Conservation (phyloP, 1,140 invertebrate genomes). For the Drosophila saltans region DNA sequence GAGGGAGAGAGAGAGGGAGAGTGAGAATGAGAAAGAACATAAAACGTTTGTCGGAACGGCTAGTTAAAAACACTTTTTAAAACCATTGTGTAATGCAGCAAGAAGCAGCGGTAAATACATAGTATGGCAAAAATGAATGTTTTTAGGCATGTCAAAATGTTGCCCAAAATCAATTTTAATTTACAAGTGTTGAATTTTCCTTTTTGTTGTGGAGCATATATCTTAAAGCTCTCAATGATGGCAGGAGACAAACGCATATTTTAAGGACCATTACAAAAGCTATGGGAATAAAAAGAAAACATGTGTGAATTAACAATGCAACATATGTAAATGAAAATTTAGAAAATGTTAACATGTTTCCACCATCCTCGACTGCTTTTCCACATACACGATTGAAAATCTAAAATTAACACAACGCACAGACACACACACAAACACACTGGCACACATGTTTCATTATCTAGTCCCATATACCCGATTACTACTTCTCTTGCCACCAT, state of each 20-base stretch:
- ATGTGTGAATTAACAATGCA: background rate
- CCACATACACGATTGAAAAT: slow-evolving; percentile 1
- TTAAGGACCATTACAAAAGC: too few species aligned
- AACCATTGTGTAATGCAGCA: background rate
- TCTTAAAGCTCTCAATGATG: too few species aligned
- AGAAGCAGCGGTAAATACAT: slow-evolving; percentile 1
- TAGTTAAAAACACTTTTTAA: slow-evolving; percentile 2
- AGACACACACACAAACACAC: too few species aligned
- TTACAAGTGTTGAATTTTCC: too few species aligned
- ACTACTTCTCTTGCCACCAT: too few species aligned
- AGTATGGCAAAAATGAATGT: background rate
- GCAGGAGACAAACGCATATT: too few species aligned
- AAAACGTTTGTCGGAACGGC: background rate
- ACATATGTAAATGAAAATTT: too few species aligned
- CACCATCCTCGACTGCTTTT: slow-evolving; percentile 13
- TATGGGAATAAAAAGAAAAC: too few species aligned
- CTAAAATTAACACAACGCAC: background rate
- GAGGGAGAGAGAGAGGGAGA: slow-evolving; percentile 13
- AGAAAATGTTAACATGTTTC: background rate
- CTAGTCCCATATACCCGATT: background rate
- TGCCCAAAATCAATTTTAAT: background rate
- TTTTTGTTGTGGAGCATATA: too few species aligned
- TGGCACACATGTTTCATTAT: background rate
- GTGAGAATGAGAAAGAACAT: background rate
- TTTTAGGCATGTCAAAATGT: background rate